Evolutionary conservation across 2,888 invertebrate species (phyloP), one percentile per base, ranked within the genome.

Genomic region (Pardosa pseudoannulata): DNA sequence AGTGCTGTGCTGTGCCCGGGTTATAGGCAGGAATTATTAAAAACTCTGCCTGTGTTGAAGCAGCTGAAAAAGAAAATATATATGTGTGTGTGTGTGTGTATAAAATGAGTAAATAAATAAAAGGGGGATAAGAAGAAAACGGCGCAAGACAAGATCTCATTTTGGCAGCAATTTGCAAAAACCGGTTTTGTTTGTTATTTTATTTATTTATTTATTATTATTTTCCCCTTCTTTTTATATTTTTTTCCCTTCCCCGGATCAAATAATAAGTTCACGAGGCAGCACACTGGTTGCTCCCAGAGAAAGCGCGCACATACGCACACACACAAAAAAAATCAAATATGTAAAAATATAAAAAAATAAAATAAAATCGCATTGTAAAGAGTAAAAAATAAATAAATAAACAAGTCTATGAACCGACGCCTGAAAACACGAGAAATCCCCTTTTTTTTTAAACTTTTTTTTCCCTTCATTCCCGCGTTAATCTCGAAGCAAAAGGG

Each of bases 181-280:
- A 67, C 67, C 67, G 32, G 28, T 65, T n/a, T 65, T 65, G 11
- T 62, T 27, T 62, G n/a, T 36, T 36, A 7, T 36, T n/a, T n/a
- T 11, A 7, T 36, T 36, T 36, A 1, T 46, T 46, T 46, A 16
- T 46, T 46, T 46, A n/a, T 11, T 46, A 16, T 46, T 16, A 16
- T 56, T 56, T 76, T 74, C 71, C 76, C 70, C 75, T 19, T n/a
- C n/a, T n/a, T n/a, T n/a, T n/a, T n/a, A n/a, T n/a, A n/a, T n/a
- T n/a, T n/a, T n/a, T n/a, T n/a, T n/a, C n/a, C n/a, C n/a, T n/a
- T n/a, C n/a, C 32, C 32, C 70, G 78, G 83, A 85, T 85, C 83
- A 78, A 85, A 85, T 85, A 78, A 85, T 85, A 85, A 85, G 78
- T 76, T 7, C 23, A 32, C 72, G 31, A 41, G 72, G 68, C 70